These are phyloP conservation scores for Sebastes kiyomatsui DNA, from an alignment of 2,797 vertebrate genomes.

Conservation along the genomic window DNA sequence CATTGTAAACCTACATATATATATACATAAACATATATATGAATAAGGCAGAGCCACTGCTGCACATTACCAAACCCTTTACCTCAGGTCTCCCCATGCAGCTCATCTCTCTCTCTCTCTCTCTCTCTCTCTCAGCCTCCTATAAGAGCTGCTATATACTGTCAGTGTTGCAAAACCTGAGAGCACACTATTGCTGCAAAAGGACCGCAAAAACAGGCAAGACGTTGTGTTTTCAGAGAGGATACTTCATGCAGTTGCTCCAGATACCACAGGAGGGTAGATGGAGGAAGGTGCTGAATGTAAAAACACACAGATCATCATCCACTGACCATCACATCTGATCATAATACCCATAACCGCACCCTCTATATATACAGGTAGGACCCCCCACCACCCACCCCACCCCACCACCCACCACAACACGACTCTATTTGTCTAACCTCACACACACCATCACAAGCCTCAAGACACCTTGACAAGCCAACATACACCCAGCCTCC, in stretches of 20 bases:
- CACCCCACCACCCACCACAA: neutral
- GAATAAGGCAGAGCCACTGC: constrained; percentile 14
- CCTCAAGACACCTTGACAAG: constrained; percentile 23
- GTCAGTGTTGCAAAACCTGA: constrained; percentile 40
- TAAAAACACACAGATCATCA: neutral
- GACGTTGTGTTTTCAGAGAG: constrained; percentile 4
- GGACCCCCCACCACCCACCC: constrained; percentile 15
- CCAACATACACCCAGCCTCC: constrained; percentile 45
- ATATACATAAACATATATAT: neutral
- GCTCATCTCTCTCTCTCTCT: neutral
- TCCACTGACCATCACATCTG: constrained; percentile 35
- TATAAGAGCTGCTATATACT: neutral
- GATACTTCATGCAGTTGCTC: constrained; percentile 25
- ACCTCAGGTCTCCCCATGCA: constrained; percentile 8
- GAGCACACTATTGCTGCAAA: constrained; percentile 38
- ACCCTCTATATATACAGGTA: constrained; percentile 61
- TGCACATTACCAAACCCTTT: constrained; percentile 37
- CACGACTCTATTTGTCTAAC: constrained; percentile 18
- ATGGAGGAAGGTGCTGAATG: neutral
- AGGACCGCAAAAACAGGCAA: constrained; percentile 18
- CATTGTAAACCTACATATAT: constrained; percentile 16
- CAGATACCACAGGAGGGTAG: constrained; percentile 29
- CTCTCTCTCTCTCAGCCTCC: neutral
- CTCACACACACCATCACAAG: neutral
- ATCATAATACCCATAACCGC: constrained; percentile 66